Base-by-base conservation (phyloP, 1,140 invertebrate species). In the Meloidogyne chitwoodi region DNA sequence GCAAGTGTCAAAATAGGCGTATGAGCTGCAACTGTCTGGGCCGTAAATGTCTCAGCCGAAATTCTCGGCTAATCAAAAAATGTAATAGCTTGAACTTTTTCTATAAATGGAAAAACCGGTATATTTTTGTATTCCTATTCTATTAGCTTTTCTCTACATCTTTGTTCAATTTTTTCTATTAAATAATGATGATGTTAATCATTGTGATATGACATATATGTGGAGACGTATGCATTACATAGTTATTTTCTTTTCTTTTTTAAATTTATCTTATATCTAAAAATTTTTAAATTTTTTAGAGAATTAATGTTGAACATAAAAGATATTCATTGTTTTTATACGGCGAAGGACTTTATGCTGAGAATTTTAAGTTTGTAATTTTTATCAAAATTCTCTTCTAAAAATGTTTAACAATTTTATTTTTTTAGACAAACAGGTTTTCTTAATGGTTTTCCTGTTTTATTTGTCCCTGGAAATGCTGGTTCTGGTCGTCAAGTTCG, bases 401-500 rank as follows among this genome's bases (percentile, higher is more conserved):
- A 29, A 34, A 27, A 48, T 48, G 16, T 24, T 29, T 12, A 31
- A 31, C 2, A 3, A 31, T 19, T 16, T 48, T 22, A 31, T 8
- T 69, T 31, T 65, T 66, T 72, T 68, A 83, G 81, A n/a, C 44
- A 77, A 34, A 38, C 10, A 14, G 38, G 34, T 34, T 27, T 70
- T 22, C 38, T 83, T 29, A 67, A 70, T 56, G 83, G 81, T 27
- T 14, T 84, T 29, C 81, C 81, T 34, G 61, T 83, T 38, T 71
- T 83, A 56, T 83, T 84, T 75, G 77, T 83, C 0, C 81, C 81
- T 14, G 81, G 81, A 29, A 83, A 84, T 75, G 79, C 79, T 24
- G 81, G 83, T 16, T 84, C 83, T 34, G 83, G 76, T 11, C 48
- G 81, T 64, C 81, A 83, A 74, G 83, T 77, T n/a, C 75, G 81